These are phyloP conservation scores for Sarcophaga peregrina DNA, from an alignment of 1,140 invertebrate species.

Conservation along the genomic window DNA sequence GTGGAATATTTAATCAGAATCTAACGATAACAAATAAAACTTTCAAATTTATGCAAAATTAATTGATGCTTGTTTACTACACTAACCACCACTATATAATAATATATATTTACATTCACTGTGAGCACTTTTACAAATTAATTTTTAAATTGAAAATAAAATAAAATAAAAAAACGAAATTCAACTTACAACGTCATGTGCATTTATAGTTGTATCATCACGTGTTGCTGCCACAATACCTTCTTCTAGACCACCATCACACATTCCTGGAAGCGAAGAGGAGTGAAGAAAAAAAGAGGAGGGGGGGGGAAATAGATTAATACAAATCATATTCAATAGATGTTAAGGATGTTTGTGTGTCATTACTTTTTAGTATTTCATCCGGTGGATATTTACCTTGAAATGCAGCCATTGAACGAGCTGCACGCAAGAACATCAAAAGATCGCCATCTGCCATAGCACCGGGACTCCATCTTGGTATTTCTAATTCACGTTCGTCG, in stretches of 20 bases:
- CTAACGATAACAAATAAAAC: too few relatives aligned
- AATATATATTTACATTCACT: too few relatives aligned
- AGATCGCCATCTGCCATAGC: constrained; percentile 93
- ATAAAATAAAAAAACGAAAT: too few relatives aligned
- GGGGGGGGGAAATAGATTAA: constrained; percentile 12
- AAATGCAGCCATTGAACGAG: constrained; percentile 95
- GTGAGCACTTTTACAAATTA: too few relatives aligned
- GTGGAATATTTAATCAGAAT: too few relatives aligned
- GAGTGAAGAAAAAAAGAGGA: background rate
- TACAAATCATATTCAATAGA: background rate
- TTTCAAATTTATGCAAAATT: too few relatives aligned
- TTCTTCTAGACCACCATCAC: constrained; percentile 97
- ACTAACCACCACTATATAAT: too few relatives aligned
- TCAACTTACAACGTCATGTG: constrained; percentile 84
- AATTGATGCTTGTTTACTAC: too few relatives aligned
- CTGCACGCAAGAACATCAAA: constrained; percentile 96
- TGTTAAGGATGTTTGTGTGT: background rate
- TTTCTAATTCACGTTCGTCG: constrained; percentile 74
- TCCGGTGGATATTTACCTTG: constrained; percentile 54
- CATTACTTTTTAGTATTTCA: constrained; percentile 42
- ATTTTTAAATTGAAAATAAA: too few relatives aligned
- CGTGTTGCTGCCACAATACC: constrained; percentile 94
- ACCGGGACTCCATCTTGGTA: constrained; percentile 92
- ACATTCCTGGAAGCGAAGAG: constrained; percentile 78
- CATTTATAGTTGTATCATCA: constrained; percentile 98